Conservation (phyloP, 2,888 invertebrate species). For the Adela reaumurella region DNA sequence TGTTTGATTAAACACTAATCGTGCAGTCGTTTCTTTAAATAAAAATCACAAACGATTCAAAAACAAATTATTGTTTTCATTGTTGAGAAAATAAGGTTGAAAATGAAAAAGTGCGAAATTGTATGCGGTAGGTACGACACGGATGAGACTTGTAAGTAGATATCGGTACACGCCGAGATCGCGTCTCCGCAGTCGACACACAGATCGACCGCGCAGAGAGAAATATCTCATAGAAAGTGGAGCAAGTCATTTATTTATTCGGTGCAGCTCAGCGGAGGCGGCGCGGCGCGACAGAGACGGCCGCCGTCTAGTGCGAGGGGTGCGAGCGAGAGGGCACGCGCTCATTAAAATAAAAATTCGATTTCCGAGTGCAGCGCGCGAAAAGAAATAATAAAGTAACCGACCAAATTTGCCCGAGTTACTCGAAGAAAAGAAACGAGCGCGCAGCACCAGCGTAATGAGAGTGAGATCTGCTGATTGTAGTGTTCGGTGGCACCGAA, state of each 20-base stretch:
- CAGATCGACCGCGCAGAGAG: constrained; percentile 38
- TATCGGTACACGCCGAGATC: no score
- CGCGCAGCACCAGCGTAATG: constrained; percentile 13
- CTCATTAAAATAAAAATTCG: constrained; percentile 55
- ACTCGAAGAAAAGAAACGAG: constrained; percentile 51
- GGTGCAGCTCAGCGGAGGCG: constrained; percentile 31
- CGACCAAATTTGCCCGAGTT: constrained; percentile 53
- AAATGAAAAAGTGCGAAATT: no score
- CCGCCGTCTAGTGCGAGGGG: constrained; percentile 1
- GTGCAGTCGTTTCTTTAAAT: no score
- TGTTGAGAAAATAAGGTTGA: no score
- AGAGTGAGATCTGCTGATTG: neutral
- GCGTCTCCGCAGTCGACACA: no score
- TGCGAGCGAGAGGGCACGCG: constrained; percentile 39
- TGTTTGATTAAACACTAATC: no score
- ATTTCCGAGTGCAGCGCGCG: constrained; percentile 48
- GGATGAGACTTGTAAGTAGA: no score
- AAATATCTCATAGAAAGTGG: constrained; percentile 56
- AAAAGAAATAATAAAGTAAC: constrained; percentile 37
- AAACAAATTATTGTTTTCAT: no score
- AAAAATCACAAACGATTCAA: no score
- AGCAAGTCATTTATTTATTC: constrained; percentile 55
- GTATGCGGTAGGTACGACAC: no score
- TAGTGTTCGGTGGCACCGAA: neutral
- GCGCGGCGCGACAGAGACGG: neutral